Percentiles rank a stretch among this genome's conserved stretches.
Evolutionary conservation across 2,113 vertebrate species (phyloP).

Genomic region (Manacus vitellinus): DNA sequence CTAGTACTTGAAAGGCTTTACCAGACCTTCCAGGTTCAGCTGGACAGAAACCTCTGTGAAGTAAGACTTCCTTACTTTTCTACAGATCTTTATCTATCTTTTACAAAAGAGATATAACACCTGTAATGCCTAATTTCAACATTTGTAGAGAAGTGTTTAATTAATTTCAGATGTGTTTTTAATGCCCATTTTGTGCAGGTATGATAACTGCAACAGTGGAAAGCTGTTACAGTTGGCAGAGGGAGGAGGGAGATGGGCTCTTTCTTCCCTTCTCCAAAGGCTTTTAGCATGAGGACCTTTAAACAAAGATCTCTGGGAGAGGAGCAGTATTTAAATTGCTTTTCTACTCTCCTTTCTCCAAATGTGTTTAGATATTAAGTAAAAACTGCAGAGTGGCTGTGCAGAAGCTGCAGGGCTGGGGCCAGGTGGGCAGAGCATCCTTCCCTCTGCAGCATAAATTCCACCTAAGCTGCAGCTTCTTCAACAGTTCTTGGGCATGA

Average conservation of each 20-base stretch:
- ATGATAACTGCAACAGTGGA: not conserved
- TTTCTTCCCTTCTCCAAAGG: not conserved
- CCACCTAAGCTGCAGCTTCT: not conserved
- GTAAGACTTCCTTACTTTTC: constrained; percentile 13
- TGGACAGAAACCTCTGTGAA: not conserved
- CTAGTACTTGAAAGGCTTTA: rapidly evolving
- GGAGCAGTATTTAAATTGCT: not conserved
- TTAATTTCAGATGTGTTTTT: not conserved
- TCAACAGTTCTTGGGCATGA: not conserved
- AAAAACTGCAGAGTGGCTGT: not conserved
- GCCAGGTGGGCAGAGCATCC: not conserved
- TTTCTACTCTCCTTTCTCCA: not conserved
- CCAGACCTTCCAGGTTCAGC: not conserved
- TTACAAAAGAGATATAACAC: not conserved
- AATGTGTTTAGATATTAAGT: not conserved
- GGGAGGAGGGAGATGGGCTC: not conserved
- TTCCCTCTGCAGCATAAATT: not conserved
- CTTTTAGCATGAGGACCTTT: not conserved
- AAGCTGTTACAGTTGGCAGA: not conserved
- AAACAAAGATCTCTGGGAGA: not conserved
- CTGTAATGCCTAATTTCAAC: not conserved
- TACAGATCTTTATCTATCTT: not conserved
- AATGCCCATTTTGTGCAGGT: not conserved
- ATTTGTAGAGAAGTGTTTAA: not conserved
- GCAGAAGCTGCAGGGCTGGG: not conserved